phyloP scores from a whole-genome alignment of 2,797 vertebrate species.

The Macrochelys suwanniensis region DNA sequence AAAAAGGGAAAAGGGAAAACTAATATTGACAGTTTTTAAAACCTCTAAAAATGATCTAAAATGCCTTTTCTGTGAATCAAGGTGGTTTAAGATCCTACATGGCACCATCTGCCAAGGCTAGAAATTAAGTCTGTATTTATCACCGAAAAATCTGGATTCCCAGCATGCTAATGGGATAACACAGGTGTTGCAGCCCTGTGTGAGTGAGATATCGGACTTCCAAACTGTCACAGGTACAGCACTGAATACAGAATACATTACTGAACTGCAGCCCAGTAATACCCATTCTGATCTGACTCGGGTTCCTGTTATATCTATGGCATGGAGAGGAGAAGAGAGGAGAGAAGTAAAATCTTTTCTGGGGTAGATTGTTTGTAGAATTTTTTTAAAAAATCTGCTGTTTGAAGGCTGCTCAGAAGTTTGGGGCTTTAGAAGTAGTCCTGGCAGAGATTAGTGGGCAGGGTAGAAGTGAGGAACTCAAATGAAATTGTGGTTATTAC shows the following conservation, averaged over 20 bases:
- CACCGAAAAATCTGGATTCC: not conserved
- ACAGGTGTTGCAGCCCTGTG: fast-evolving
- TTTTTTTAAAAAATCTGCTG: not conserved
- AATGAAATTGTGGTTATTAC: not conserved
- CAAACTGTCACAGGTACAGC: not conserved
- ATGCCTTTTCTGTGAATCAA: not conserved
- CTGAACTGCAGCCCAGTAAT: fast-evolving
- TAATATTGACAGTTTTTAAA: not conserved
- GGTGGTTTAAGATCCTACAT: not conserved
- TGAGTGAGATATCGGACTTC: not conserved
- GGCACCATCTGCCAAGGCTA: not conserved
- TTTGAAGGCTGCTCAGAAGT: fast-evolving
- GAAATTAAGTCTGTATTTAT: not conserved
- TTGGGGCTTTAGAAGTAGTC: not conserved
- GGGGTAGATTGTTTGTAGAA: not conserved
- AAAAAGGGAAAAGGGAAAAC: not conserved
- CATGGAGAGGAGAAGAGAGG: not conserved
- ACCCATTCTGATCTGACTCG: not conserved
- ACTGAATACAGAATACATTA: not conserved
- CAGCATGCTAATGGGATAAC: not conserved
- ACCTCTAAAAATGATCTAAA: not conserved
- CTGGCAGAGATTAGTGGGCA: not conserved
- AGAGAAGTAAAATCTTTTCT: not conserved
- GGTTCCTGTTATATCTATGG: not conserved
- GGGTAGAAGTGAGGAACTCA: not conserved